phyloP scores from a whole-genome alignment of 23 tunicate genomes.

The Halocynthia roretzi region DNA sequence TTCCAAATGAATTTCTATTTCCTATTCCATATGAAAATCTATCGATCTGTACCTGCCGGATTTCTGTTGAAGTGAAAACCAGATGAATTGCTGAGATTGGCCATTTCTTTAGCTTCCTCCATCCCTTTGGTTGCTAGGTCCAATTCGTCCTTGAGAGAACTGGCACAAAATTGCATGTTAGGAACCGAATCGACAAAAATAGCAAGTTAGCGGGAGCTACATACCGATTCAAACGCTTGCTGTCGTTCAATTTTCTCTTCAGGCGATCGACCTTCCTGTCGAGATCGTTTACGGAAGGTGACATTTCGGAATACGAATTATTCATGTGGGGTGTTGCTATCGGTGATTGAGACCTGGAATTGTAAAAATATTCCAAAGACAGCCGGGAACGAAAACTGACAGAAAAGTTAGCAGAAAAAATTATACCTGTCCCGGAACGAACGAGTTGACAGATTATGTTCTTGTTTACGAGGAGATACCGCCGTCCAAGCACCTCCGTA shows the following conservation, averaged over 20 bases:
- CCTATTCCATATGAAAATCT: too few relatives aligned
- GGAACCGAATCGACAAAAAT: not conserved
- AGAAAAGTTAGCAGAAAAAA: not conserved
- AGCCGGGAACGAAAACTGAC: not conserved
- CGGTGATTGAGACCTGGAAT: conserved; percentile 2
- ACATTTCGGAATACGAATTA: not conserved
- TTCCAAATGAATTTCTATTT: too few relatives aligned
- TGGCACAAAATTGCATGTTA: conserved; percentile 5
- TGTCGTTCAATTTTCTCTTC: conserved; percentile 50
- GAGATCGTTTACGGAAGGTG: conserved; percentile 30
- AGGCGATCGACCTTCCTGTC: conserved; percentile 57
- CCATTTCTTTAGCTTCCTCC: conserved; percentile 10
- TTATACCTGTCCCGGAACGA: not conserved
- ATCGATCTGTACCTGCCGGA: conserved; percentile 27
- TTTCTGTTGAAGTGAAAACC: not conserved
- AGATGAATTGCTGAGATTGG: not conserved
- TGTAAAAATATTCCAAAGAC: not conserved
- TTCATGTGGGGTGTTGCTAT: not conserved
- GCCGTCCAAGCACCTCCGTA: conserved; percentile 58
- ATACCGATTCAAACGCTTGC: conserved; percentile 76
- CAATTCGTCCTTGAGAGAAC: conserved; percentile 77
- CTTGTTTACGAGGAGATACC: conserved; percentile 11
- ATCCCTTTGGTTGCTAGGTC: conserved; percentile 57
- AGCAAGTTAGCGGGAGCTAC: not conserved
- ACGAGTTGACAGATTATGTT: not conserved